A percentile compares a stretch with the other conserved stretches of the same genome.
Evolutionary conservation across 2,113 vertebrate species (phyloP).

Genomic region (Cromileptes altivelis): DNA sequence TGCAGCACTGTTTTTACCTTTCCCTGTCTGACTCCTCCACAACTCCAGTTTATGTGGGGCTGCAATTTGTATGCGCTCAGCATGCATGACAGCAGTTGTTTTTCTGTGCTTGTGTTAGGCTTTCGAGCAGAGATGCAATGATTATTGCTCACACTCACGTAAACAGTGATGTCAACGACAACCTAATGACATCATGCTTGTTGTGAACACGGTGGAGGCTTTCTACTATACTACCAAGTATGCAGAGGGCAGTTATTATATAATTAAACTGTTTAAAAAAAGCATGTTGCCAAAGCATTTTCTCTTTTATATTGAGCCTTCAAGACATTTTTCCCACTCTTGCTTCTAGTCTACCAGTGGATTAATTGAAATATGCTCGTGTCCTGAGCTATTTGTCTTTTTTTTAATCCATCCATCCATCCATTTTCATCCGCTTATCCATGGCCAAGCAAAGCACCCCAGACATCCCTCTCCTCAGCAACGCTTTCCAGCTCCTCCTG

Average conservation of each 20-base stretch:
- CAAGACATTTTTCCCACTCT: not conserved
- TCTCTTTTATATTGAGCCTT: not conserved
- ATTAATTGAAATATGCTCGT: not conserved
- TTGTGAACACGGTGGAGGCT: not conserved
- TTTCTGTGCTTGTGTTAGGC: not conserved
- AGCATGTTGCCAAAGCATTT: not conserved
- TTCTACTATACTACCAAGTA: not conserved
- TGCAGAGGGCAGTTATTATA: not conserved
- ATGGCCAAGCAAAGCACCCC: no score
- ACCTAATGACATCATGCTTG: not conserved
- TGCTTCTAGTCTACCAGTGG: not conserved
- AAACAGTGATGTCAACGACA: not conserved
- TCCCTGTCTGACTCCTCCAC: not conserved
- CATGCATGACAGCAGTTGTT: not conserved
- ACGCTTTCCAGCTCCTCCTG: no score
- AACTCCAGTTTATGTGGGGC: not conserved
- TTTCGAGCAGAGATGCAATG: not conserved
- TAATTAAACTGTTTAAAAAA: not conserved
- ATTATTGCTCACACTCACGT: not conserved
- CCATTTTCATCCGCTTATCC: no score
- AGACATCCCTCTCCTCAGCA: no score
- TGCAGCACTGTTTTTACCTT: not conserved
- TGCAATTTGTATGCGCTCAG: conserved; percentile 2
- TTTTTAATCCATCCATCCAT: no score
- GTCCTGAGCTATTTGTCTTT: not conserved